Evolutionary conservation across 2,113 vertebrate genomes (phyloP).

Genomic region (Donacobius atricapilla): DNA sequence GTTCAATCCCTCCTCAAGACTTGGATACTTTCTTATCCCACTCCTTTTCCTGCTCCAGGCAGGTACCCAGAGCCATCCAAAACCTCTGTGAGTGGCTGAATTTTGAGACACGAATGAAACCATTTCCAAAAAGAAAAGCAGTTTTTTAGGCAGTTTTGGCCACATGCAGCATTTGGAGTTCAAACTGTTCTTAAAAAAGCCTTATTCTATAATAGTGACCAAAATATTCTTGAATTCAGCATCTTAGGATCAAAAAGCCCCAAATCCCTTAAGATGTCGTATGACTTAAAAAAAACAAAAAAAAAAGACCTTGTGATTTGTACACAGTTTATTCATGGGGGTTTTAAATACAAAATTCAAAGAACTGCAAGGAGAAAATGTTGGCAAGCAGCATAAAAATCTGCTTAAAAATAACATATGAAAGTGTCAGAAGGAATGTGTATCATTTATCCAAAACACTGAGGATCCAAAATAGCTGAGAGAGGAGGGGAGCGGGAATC

Average conservation of each 20-base stretch:
- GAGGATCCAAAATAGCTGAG: background rate
- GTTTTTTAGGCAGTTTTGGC: background rate
- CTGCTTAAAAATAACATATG: conserved; percentile 26
- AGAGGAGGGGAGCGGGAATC: background rate
- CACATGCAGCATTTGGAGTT: background rate
- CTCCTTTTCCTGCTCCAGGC: background rate
- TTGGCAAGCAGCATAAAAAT: conserved; percentile 35
- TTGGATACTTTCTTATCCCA: background rate
- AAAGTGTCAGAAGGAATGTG: conserved; percentile 1
- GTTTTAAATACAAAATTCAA: conserved; percentile 1
- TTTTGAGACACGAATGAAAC: background rate
- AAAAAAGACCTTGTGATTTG: background rate
- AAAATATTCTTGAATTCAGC: background rate
- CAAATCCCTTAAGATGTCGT: background rate
- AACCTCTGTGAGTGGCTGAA: background rate
- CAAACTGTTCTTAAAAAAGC: background rate
- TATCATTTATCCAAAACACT: background rate
- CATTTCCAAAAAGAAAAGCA: background rate
- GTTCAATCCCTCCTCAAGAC: background rate
- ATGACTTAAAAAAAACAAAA: background rate
- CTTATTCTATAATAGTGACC: background rate
- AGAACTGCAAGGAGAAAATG: background rate
- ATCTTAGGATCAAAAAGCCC: background rate
- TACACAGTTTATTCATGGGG: background rate
- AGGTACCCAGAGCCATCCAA: background rate